Base-by-base conservation (phyloP, 2,113 vertebrate species). In the Hiodon alosoides region DNA sequence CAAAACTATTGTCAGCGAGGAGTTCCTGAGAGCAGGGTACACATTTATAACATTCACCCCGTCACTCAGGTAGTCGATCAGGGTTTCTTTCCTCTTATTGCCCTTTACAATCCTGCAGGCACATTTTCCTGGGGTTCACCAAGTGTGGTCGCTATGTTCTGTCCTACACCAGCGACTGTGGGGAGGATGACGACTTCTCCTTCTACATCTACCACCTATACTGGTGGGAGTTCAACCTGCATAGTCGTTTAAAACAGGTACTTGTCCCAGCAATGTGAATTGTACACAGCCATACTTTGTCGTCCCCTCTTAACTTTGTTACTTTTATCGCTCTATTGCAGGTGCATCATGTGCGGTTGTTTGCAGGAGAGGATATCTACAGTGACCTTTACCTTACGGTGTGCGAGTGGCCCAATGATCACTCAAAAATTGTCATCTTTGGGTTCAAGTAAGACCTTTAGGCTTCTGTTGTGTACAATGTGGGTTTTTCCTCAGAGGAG, bases 211-310 rank as follows among this genome's bases (percentile, higher is more conserved):
- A 98, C 77, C 93, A 95, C 83, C 91, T 98, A 1, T 96, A 96
- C 79, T 98, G 96, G 96, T 98, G 96, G 95, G 94, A 96, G 80
- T 97, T 97, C 86, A 95, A 97, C 80, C 88, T 97, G 3, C 94
- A 96, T 90, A 96, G 94, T 85, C 89, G 95, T 65, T 93, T 98
- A 77, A 94, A 91, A 80, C 93, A 97, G 94, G 96, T 96, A 86
- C 74, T 67, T 5, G 2, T 8, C 7, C 55, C 1, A n/a, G 58
- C 0, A 4, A 17, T 54, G 57, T 17, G 9, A 2, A 14, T 16
- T 3, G 31, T 6, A 13, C 17, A 11, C 31, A n/a, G 9, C n/a
- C 7, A 7, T 16, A 6, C 14, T 3, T 13, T 46, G 52, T 71
- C 7, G 4, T 13, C 11, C 14, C 16, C 53, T 58, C 11, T 16